Base-by-base conservation (phyloP, 2,113 vertebrate genomes). In the Mesitornis unicolor region DNA sequence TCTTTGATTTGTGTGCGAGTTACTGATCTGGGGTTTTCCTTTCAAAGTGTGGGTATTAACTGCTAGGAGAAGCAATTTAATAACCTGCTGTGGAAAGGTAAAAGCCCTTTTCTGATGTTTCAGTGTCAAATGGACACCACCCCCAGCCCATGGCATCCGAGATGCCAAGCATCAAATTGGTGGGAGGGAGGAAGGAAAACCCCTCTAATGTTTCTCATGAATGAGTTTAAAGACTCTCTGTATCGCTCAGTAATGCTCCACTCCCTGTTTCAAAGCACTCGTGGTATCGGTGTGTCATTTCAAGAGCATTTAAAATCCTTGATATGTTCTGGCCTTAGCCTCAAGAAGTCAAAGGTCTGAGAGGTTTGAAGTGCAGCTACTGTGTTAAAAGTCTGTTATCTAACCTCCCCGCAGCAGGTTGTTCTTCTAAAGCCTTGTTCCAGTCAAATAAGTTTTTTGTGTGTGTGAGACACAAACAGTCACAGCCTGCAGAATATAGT, bases 351-450 rank as follows among this genome's bases (percentile, higher is more conserved):
- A 96, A 95, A 97, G 94, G 93, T 93, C 90, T 91, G 79, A 92
- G 94, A 94, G 91, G 84, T 93, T 97, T 95, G 96, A 95, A 95
- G 88, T 95, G 86, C 73, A 68, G 94, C 93, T 96, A 75, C 96
- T 96, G 94, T 74, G 96, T 96, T 97, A 97, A 97, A 97, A 97
- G 90, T 94, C 75, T 90, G 94, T 90, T 94, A 97, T 82, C 92
- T 95, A 93, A 93, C 90, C 70, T 92, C 80, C 75, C 84, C 87
- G 35, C 95, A 93, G 91, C 91, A 95, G 90, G 95, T 81, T 94
- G 87, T 93, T 95, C 90, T 95, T 96, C 93, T 95, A 92, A 95
- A 96, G 73, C 87, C 78, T 92, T 95, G 77, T 97, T 96, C 93
- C 89, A 94, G 90, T 88, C 90, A 96, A 97, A 87, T 96, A 95